Evolutionary conservation across 2,888 invertebrate species (phyloP).

Genomic region (Patella pellucida): DNA sequence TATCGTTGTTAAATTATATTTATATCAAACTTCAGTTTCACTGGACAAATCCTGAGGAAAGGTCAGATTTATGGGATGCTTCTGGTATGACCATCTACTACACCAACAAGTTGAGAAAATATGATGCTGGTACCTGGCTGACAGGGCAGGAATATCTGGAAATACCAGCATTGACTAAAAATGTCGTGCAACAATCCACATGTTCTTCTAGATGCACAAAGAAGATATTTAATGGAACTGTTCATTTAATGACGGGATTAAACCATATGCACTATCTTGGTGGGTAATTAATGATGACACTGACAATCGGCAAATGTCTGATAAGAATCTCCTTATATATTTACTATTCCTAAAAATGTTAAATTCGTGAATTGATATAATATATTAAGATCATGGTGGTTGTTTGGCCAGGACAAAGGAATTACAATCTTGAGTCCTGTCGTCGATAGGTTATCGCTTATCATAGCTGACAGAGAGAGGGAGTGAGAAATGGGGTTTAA

Average conservation of each 20-base stretch:
- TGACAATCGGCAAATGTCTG: no score
- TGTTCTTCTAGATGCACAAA: conserved; percentile 11
- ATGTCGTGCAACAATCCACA: conserved; percentile 10
- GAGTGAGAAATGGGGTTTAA: no score
- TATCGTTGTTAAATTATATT: not conserved
- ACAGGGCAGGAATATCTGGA: conserved; percentile 9
- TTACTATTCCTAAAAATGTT: no score
- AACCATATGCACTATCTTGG: conserved; percentile 22
- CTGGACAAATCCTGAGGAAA: conserved; percentile 16
- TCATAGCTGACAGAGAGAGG: no score
- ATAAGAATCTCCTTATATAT: no score
- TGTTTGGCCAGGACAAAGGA: no score
- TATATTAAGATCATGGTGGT: no score
- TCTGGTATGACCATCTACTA: conserved; percentile 16
- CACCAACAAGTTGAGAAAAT: conserved; percentile 1
- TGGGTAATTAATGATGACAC: not conserved
- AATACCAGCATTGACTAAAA: conserved; percentile 2
- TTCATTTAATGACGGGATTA: conserved; percentile 8
- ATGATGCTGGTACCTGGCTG: conserved; percentile 10
- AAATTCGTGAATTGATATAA: no score
- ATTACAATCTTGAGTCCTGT: no score
- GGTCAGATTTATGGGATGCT: conserved; percentile 9
- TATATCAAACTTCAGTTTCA: conserved; percentile 9
- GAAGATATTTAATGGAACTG: not conserved
- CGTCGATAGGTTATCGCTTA: no score